A percentile compares a stretch with the other conserved stretches of the same genome.
Evolutionary conservation across 2,888 invertebrate species (phyloP).

Genomic region (Augiades crinisus): DNA sequence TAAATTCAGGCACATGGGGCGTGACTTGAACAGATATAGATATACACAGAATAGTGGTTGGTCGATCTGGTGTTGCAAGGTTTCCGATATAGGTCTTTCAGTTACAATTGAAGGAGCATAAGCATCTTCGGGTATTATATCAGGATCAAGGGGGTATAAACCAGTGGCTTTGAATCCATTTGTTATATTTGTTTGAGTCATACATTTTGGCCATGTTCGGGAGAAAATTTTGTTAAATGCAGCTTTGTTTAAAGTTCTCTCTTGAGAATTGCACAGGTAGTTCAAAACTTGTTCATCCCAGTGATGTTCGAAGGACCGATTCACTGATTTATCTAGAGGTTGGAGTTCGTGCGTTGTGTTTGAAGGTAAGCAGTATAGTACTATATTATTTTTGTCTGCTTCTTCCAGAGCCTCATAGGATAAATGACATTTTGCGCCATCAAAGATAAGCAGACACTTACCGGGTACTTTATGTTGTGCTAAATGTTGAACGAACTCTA

Average conservation of each 20-base stretch:
- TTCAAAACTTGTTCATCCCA: conserved; percentile 19
- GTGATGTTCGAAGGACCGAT: conserved; percentile 27
- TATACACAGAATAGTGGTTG: too few relatives aligned
- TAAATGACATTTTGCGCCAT: conserved; percentile 33
- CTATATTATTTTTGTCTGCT: conserved; percentile 29
- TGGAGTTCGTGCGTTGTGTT: conserved; percentile 28
- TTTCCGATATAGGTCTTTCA: too few relatives aligned
- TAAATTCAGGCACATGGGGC: too few relatives aligned
- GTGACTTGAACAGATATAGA: too few relatives aligned
- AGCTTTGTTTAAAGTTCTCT: conserved; percentile 30
- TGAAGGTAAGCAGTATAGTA: conserved; percentile 27
- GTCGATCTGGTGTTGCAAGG: too few relatives aligned
- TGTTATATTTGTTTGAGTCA: conserved; percentile 31
- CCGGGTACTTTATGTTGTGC: conserved; percentile 29
- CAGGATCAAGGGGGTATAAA: conserved; percentile 30
- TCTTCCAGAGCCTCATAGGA: conserved; percentile 28
- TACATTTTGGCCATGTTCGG: conserved; percentile 31
- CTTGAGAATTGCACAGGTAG: neutral
- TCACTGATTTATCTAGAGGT: conserved; percentile 29
- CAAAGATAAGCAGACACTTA: conserved; percentile 35
- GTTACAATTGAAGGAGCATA: conserved; percentile 32
- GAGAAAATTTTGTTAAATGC: conserved; percentile 31
- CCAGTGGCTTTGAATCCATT: conserved; percentile 34
- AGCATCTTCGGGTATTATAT: conserved; percentile 29
- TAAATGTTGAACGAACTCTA: conserved; percentile 33